Evolutionary conservation across 2,113 vertebrate species (phyloP), one percentile per base, ranked within the genome.

Genomic region (Microtus richardsoni): DNA sequence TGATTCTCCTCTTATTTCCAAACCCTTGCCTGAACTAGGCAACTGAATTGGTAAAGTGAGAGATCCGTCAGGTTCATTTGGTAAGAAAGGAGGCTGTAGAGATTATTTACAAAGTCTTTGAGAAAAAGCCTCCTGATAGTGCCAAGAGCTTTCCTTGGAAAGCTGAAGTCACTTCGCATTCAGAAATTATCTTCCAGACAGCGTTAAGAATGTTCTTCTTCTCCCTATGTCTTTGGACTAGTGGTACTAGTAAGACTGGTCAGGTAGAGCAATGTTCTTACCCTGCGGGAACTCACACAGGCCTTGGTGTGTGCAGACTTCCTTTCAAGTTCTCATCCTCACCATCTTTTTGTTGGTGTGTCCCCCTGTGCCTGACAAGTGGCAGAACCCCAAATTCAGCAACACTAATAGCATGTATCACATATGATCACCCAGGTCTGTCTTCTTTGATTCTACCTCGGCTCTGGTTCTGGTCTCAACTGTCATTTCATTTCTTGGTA

Each of bases 401-500:
- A 90, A 87, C 95, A 91, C 9, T 49, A 66, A 91, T 87, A 71
- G 24, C 13, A 60, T 24, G 24, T 21, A 30, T 71, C 70, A 47
- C 11, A 33, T 44, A 13, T 75, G 39, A 64, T 89, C 89, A 66
- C 54, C 24, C 39, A 88, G 28, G 71, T 88, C 52, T 71, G 17
- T 85, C 95, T 36, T 95, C 36, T 68, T 73, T 85, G 79, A 96
- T 7, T 2, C 12, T 33, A 0, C 87, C 30, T 89, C 47, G n/a
- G 22, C 83, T 96, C 54, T 97, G 44, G 47, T 64, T 90, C n/a
- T 71, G 88, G 64, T 95, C 39, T 74, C 12, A 52, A 62, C 74
- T 94, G 47, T 82, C 30, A 64, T 87, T 95, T 93, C 90, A 89
- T 94, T 91, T 54, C 26, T 80, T 87, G 49, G 58, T 93, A 28